Base-by-base conservation (phyloP, 2,113 vertebrate genomes). In the Crotophaga sulcirostris region DNA sequence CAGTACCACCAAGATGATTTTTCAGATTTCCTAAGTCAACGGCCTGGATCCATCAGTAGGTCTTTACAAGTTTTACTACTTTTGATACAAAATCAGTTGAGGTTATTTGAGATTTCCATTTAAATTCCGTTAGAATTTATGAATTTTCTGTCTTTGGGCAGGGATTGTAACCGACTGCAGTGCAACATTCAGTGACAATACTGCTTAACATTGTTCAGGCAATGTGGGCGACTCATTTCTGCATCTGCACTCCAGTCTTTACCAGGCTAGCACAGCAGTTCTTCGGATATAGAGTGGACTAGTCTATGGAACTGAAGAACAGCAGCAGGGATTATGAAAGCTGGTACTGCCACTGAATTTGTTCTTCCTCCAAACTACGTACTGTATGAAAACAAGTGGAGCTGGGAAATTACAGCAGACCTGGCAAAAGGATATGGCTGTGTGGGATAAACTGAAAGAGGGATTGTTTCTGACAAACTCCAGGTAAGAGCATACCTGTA, bases 1-100 rank as follows among this genome's bases (percentile, higher is more conserved):
- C 4, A 9, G 21, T 14, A 31, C 60, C 62, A 94, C 31, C 15
- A 44, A 52, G n/a, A 23, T 76, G 38, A 49, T 64, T 93, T 94
- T 76, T 79, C 82, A 90, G 66, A 66, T 82, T 60, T 68, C 62
- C 13, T 13, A 8, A 90, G 21, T 31, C 3, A 2, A 73, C 82
- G 40, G 24, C 29, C 16, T 0, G 0, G 67, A 89, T 74, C 36
- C 2, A 1, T 60, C 33, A 29, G 40, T 45, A 62, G 15, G 25
- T 25, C 0, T 44, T 7, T 73, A 12, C 21, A 58, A 28, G 7
- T 85, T 68, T 76, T 90, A 76, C 31, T 29, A 28, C 16, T 44
- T 87, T 63, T 47, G 28, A 56, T 82, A 18, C 31, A 67, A 68
- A 94, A 75, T 56, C 16, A 28, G 1, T 54, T 81, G 45, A 80